These are phyloP conservation scores for Puffinus mauretanicus DNA, from an alignment of 2,113 vertebrate genomes.

Conservation along the genomic window DNA sequence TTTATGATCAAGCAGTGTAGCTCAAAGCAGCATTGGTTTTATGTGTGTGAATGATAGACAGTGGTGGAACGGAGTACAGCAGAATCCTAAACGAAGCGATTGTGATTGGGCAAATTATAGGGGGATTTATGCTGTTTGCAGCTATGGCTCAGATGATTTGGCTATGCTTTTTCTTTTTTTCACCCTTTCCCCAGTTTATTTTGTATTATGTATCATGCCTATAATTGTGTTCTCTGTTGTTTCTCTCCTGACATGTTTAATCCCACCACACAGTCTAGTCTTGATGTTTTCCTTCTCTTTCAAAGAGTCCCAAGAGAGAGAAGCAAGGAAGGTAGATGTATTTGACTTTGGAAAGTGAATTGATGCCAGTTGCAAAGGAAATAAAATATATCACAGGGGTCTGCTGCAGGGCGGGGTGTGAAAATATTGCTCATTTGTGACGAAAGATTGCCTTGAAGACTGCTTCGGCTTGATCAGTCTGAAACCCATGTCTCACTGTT, in stretches of 20 bases:
- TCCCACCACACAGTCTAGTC: conserved; percentile 36
- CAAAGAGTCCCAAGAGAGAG: conserved; percentile 52
- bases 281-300: conserved; percentile 61
- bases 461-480: conserved; percentile 46
- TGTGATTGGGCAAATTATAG: conserved; percentile 3
- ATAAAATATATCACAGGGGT: conserved; percentile 45
- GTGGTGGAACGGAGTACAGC: neutral
- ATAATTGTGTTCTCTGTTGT: conserved; percentile 49
- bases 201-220: conserved; percentile 33
- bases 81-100: neutral
- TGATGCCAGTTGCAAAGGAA: conserved; percentile 48
- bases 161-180: neutral
- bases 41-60: neutral
- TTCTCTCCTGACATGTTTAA: conserved; percentile 55
- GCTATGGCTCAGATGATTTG: neutral
- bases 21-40: conserved; percentile 21
- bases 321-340: conserved; percentile 45
- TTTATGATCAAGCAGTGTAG: conserved; percentile 25
- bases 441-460: conserved; percentile 43
- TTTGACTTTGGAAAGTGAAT: conserved; percentile 66
- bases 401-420: neutral
- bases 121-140: neutral
- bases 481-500: conserved; percentile 29
- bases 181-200: conserved; percentile 25
- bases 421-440: conserved; percentile 56